Evolutionary conservation across 1,140 invertebrate species (phyloP), one percentile per base, ranked within the genome.

Genomic region (Musca vetustissima): DNA sequence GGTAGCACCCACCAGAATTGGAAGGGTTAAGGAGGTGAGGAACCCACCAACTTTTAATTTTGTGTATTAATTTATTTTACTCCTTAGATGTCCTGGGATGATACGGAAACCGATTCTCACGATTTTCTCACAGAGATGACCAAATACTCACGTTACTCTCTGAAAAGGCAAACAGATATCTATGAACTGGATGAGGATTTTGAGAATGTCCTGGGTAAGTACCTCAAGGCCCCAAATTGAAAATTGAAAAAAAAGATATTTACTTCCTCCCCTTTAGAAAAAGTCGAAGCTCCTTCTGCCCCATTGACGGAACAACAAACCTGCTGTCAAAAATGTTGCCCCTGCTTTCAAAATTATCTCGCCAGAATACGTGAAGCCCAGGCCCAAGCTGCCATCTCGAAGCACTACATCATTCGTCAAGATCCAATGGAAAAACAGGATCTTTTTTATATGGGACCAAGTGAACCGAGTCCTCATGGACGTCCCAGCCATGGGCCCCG

Each of bases 371-470:
- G 28, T 8, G 49, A 47, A 3, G 15, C n/a, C 8, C 15, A 57
- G 55, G 52, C 66, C 13, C 13, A 21, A 8, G 36, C 59, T 14
- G 43, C 17, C 0, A 17, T 17, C 0, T 36, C 15, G 13, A 67
- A 28, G 22, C 24, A 25, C 13, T 59, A 68, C 47, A 24, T 79
- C 0, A 72, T 79, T 11, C 71, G 72, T 1, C 55, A 73, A 1
- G 75, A 77, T 64, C 75, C 74, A 3, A 64, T 80, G 2, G 73
- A 78, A 64, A 72, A 71, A 6, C 72, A 80, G 8, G 78, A 80
- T 73, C 64, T 80, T 3, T 80, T 78, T 48, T 80, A 80, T 19
- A 80, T 76, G 0, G 78, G 78, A 0, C 75, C 71, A 1, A 72
- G 19, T 17, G 28, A 32, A 36, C n/a, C n/a, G n/a, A 4, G 7